Base-by-base conservation (phyloP, 2,113 vertebrate species). In the Cheirogaleus medius region DNA sequence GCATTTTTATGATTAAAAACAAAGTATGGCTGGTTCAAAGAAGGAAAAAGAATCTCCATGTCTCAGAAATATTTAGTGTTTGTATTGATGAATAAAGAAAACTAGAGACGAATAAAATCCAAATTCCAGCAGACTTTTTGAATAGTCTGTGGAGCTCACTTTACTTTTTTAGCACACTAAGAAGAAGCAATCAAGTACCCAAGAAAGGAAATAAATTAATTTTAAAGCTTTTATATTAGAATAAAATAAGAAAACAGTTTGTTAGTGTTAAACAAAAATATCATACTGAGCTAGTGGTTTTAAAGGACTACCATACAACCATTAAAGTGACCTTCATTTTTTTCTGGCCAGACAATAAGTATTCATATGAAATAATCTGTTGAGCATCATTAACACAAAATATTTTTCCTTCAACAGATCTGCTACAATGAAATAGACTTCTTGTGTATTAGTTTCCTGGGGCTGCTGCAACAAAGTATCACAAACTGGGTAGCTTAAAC, bases 191-290 rank as follows among this genome's bases (percentile, higher is more conserved):
- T 88, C 11, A 27, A 32, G 34, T 85, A 76, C 21, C 32, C 56
- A 91, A 52, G 14, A 80, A 86, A 83, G 39, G 60, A 95, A 64
- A 82, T 74, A 58, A 54, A 29, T 49, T 39, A 5, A 11, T 49
- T 91, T 84, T n/a, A 91, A 69, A 74, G 1, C 1, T 63, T 87
- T 91, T 76, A 78, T 73, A 76, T 60, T 17, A 64, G 18, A 83
- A 84, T 71, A 90, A 94, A 92, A 83, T 56, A 77, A 66, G 66
- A 66, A 56, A 64, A 60, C 49, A 83, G 68, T 80, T 84, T 63
- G 54, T 88, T 74, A 93, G 21, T 91, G 18, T 95, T 84, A 66
- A 87, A 60, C 84, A 20, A 93, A 95, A 93, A 74, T 90, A 63
- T 34, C 39, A 44, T 42, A 54, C 42, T 44, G 42, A 92, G 25